phyloP scores from a whole-genome alignment of 2,113 vertebrate species.

The Sisor rabdophorus region DNA sequence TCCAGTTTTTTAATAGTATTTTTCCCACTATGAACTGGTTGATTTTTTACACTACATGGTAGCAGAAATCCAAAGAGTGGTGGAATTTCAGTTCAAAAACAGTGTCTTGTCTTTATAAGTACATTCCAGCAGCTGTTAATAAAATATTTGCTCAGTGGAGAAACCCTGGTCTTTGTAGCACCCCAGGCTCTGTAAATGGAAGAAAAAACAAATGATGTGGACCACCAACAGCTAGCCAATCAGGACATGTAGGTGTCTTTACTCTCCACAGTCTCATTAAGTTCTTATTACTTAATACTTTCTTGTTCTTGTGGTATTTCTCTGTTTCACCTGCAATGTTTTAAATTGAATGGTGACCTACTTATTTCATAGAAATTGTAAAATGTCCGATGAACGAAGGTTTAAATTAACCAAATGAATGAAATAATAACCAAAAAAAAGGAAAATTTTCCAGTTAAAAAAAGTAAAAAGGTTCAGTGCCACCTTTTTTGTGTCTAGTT shows the following conservation, averaged over 20 bases:
- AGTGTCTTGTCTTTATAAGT: neutral
- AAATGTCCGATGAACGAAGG: too few species aligned
- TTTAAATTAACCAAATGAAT: too few species aligned
- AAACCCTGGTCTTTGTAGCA: constrained; percentile 4
- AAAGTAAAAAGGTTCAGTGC: too few species aligned
- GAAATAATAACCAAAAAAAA: too few species aligned
- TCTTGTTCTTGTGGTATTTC: neutral
- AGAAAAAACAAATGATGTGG: constrained; percentile 9
- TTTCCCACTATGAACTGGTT: neutral
- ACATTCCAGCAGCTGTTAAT: constrained; percentile 6
- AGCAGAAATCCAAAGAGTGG: neutral
- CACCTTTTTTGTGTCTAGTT: too few species aligned
- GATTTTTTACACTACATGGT: neutral
- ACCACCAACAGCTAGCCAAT: constrained; percentile 13
- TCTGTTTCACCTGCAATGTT: neutral
- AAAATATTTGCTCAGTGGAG: constrained; percentile 12
- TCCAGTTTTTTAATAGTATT: neutral
- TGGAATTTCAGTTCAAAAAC: neutral
- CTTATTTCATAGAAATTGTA: too few species aligned
- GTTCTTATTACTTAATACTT: neutral
- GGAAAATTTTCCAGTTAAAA: too few species aligned
- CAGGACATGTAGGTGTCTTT: neutral
- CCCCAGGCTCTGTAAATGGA: neutral
- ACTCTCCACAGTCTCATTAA: neutral
- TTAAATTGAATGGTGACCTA: neutral